Conservation (phyloP, 2,888 invertebrate species). For the Ornithoptera alexandrae region DNA sequence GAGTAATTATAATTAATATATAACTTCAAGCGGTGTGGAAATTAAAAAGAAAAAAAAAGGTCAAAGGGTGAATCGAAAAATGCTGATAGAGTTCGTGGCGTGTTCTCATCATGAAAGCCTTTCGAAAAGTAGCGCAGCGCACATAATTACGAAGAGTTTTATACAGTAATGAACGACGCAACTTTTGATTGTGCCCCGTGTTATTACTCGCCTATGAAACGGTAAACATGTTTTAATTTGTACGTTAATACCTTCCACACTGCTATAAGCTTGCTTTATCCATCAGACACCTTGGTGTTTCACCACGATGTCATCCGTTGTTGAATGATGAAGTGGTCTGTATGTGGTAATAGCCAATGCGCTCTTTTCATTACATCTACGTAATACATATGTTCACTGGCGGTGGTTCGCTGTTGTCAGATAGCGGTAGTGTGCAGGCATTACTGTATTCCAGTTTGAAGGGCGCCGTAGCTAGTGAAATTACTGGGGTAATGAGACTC, state of each 20-base stretch:
- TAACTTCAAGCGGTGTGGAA: neutral
- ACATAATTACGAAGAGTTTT: constrained; percentile 27
- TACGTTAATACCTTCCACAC: neutral
- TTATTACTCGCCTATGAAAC: constrained; percentile 7
- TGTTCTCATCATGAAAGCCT: constrained; percentile 24
- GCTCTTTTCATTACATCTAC: no score
- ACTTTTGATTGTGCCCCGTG: constrained; percentile 18
- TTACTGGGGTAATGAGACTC: no score
- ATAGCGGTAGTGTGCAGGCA: no score
- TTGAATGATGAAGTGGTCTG: no score
- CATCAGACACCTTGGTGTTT: no score
- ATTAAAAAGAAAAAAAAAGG: constrained; percentile 24
- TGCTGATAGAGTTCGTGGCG: constrained; percentile 24
- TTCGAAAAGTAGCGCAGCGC: constrained; percentile 23
- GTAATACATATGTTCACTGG: no score
- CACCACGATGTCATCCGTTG: no score
- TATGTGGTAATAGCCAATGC: no score
- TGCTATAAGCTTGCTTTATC: neutral
- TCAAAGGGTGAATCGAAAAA: constrained; percentile 25
- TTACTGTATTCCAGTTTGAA: no score
- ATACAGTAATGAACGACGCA: constrained; percentile 20
- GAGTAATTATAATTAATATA: constrained; percentile 16
- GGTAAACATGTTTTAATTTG: constrained; percentile 10
- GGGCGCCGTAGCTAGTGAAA: no score
- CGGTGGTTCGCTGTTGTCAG: no score